A percentile compares a stretch with the other conserved stretches of the same genome.
Conservation (phyloP, 1,140 invertebrate genomes). For the Drosophila oshimai region DNA sequence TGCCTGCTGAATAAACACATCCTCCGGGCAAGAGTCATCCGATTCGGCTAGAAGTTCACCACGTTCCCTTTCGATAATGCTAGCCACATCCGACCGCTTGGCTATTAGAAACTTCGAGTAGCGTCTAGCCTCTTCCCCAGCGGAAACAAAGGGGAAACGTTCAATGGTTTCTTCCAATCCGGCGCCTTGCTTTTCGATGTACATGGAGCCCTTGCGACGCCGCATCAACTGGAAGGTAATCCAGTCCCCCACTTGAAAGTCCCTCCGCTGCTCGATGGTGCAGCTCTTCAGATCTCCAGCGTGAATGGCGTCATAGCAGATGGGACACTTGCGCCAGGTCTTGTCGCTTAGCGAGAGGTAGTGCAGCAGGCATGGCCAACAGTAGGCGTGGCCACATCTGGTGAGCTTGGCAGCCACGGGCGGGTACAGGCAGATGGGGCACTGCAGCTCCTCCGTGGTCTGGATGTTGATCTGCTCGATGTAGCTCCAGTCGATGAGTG, state of each 20-base stretch:
- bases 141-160: conserved; percentile 70
- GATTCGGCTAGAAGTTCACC: conserved; percentile 87
- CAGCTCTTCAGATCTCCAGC: conserved; percentile 82
- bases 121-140: conserved; percentile 80
- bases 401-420: conserved; percentile 95
- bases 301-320: conserved; percentile 91
- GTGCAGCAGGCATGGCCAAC: conserved; percentile 97
- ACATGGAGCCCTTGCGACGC: conserved; percentile 89
- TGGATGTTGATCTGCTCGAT: conserved; percentile 94
- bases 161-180: conserved; percentile 17
- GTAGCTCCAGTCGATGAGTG: conserved; percentile 94
- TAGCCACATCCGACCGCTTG: conserved; percentile 84
- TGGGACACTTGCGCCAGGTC: conserved; percentile 91
- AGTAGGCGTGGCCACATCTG: conserved; percentile 97
- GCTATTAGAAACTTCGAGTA: conserved; percentile 93
- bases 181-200: conserved; percentile 85
- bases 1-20: conserved; percentile 93
- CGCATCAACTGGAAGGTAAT: conserved; percentile 94
- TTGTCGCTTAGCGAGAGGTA: conserved; percentile 93
- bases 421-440: conserved; percentile 94
- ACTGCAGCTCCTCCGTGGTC: conserved; percentile 88
- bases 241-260: conserved; percentile 87
- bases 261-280: conserved; percentile 81
- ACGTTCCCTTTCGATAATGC: conserved; percentile 89
- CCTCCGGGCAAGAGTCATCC: conserved; percentile 90